phyloP scores from a whole-genome alignment of 2,888 invertebrate species.

The Dicycla oo region DNA sequence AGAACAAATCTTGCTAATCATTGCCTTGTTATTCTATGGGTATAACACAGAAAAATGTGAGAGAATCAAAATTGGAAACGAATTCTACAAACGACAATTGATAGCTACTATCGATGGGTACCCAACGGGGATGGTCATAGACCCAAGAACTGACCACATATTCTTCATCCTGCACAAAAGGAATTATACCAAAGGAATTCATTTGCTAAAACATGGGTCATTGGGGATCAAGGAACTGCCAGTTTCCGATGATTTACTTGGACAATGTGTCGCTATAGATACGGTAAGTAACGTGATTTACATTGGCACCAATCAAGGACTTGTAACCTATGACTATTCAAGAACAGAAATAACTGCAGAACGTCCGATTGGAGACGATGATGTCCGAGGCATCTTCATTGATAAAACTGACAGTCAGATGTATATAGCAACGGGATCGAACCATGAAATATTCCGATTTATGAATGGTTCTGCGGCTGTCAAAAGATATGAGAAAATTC shows the following conservation, averaged over 20 bases:
- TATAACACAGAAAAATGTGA: slow-evolving; percentile 80
- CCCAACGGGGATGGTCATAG: slow-evolving; percentile 82
- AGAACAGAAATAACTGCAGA: slow-evolving; percentile 82
- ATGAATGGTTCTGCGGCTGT: slow-evolving; percentile 85
- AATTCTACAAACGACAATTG: slow-evolving; percentile 83
- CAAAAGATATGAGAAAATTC: slow-evolving; percentile 82
- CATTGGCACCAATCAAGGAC: slow-evolving; percentile 85
- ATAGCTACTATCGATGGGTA: slow-evolving; percentile 86
- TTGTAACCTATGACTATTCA: slow-evolving; percentile 82
- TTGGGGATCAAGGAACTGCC: slow-evolving; percentile 83
- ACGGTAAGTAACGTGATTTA: slow-evolving; percentile 76
- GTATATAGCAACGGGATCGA: slow-evolving; percentile 84
- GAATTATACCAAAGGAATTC: slow-evolving; percentile 86
- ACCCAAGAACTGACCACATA: slow-evolving; percentile 83
- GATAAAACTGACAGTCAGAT: slow-evolving; percentile 83
- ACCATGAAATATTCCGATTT: slow-evolving; percentile 83
- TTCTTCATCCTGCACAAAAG: slow-evolving; percentile 86
- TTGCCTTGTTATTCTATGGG: slow-evolving; percentile 60
- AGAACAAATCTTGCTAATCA: slow-evolving; percentile 59
- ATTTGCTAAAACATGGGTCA: slow-evolving; percentile 83
- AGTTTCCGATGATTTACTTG: slow-evolving; percentile 80
- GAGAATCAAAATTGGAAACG: slow-evolving; percentile 81
- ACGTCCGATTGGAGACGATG: slow-evolving; percentile 86
- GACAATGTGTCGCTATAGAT: slow-evolving; percentile 85
- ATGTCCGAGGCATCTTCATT: slow-evolving; percentile 83